A percentile compares a stretch with the other conserved stretches of the same genome.
phyloP scores from a whole-genome alignment of 2,888 invertebrate genomes.

The Leptopilina myrica region DNA sequence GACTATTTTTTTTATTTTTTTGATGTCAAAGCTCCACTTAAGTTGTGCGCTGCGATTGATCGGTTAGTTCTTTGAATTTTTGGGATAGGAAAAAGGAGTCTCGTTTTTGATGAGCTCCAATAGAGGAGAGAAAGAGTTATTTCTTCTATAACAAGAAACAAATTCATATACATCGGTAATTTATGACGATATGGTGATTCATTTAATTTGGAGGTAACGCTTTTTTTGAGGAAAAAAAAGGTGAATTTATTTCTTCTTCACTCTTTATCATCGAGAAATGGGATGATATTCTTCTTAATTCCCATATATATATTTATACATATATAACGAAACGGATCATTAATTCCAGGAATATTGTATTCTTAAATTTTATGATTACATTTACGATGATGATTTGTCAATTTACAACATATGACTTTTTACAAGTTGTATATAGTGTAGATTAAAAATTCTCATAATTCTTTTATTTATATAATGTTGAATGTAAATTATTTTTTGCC shows the following conservation, averaged over 20 bases:
- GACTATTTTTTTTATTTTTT: constrained; percentile 14
- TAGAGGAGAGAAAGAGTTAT: constrained; percentile 23
- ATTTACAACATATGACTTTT: too few relatives aligned
- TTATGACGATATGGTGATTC: constrained; percentile 35
- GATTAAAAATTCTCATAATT: too few relatives aligned
- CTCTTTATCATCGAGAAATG: background rate
- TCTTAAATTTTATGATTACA: too few relatives aligned
- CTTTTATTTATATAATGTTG: too few relatives aligned
- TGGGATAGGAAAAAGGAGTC: constrained; percentile 1
- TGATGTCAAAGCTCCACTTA: constrained; percentile 7
- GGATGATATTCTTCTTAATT: background rate
- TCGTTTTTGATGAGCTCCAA: constrained; percentile 12
- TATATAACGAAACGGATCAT: background rate
- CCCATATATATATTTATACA: too few relatives aligned
- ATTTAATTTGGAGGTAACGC: constrained; percentile 17
- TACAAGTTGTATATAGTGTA: too few relatives aligned
- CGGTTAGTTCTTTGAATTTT: constrained; percentile 31
- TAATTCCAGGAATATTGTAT: background rate
- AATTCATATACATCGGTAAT: constrained; percentile 21
- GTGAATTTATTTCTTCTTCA: background rate
- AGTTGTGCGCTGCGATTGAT: background rate
- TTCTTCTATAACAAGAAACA: constrained; percentile 21
- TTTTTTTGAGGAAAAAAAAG: background rate
- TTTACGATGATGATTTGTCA: too few relatives aligned
- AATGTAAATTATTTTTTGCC: too few relatives aligned